A percentile compares a stretch with the other conserved stretches of the same genome.
These are phyloP conservation scores for Charina bottae DNA, from an alignment of 2,113 vertebrate species.

Conservation along the genomic window DNA sequence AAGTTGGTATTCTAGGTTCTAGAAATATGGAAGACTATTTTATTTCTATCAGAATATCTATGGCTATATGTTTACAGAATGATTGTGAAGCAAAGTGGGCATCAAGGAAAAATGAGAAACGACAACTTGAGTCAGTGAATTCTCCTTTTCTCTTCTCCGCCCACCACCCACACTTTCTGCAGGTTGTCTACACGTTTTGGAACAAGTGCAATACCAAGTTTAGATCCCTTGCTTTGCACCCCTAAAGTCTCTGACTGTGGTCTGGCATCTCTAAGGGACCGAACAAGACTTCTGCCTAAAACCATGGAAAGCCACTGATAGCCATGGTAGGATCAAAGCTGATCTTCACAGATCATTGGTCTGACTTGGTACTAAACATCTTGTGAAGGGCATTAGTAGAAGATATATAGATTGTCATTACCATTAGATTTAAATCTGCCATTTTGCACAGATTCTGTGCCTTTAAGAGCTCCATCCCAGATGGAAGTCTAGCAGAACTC, in stretches of 20 bases:
- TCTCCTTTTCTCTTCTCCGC: background rate
- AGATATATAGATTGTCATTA: background rate
- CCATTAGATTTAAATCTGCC: background rate
- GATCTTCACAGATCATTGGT: background rate
- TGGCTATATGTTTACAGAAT: background rate
- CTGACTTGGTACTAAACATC: background rate
- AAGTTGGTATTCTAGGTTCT: background rate
- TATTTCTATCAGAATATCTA: background rate
- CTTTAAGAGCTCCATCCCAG: background rate
- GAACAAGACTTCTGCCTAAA: background rate
- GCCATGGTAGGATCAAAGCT: background rate
- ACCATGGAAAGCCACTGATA: background rate
- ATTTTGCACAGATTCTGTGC: background rate
- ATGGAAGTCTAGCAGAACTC: background rate
- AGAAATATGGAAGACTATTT: background rate
- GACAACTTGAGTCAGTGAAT: background rate
- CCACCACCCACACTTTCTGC: background rate
- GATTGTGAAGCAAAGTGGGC: background rate
- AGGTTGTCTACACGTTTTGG: background rate
- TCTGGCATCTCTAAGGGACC: background rate
- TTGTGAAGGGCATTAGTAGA: background rate
- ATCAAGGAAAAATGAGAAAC: background rate
- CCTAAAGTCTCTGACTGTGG: background rate
- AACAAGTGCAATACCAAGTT: background rate
- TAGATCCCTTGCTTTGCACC: background rate